Conservation (phyloP, 2,888 invertebrate species). For the Stenchaetothrips biformis region DNA sequence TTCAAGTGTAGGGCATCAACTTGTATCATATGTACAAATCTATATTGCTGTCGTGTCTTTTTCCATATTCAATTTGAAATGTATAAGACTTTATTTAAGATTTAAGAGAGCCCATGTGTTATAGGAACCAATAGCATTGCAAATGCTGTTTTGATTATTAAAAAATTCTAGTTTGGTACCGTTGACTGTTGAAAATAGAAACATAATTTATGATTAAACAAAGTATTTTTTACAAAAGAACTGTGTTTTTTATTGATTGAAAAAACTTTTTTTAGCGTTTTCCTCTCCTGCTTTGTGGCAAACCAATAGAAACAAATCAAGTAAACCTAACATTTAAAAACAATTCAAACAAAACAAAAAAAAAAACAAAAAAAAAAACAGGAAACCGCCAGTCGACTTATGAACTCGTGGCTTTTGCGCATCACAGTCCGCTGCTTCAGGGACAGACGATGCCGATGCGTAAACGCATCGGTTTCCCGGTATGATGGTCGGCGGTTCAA, state of each 20-base stretch:
- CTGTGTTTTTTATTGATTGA: not conserved
- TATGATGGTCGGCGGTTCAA: no score
- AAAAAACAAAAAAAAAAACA: no score
- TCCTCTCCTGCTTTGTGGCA: no score
- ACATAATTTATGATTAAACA: slow-evolving; percentile 25
- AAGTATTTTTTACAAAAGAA: slow-evolving; percentile 15
- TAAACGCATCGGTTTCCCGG: no score
- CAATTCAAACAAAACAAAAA: no score
- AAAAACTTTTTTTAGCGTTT: no score
- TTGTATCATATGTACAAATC: slow-evolving; percentile 18
- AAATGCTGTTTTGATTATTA: not conserved
- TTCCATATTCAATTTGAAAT: slow-evolving; percentile 22
- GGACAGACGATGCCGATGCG: no score
- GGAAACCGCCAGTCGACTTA: no score
- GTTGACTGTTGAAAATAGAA: slow-evolving; percentile 21
- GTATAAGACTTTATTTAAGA: slow-evolving; percentile 25
- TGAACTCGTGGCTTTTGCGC: no score
- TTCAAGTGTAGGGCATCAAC: slow-evolving; percentile 1
- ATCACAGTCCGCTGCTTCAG: no score
- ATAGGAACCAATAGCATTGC: slow-evolving; percentile 4
- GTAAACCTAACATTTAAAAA: no score
- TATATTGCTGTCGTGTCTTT: slow-evolving; percentile 13
- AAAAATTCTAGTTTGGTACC: slow-evolving; percentile 23
- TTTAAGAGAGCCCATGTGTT: slow-evolving; percentile 13
- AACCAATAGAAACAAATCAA: no score